phyloP scores from a whole-genome alignment of 1,140 invertebrate genomes.

The Caenorhabditis remanei region DNA sequence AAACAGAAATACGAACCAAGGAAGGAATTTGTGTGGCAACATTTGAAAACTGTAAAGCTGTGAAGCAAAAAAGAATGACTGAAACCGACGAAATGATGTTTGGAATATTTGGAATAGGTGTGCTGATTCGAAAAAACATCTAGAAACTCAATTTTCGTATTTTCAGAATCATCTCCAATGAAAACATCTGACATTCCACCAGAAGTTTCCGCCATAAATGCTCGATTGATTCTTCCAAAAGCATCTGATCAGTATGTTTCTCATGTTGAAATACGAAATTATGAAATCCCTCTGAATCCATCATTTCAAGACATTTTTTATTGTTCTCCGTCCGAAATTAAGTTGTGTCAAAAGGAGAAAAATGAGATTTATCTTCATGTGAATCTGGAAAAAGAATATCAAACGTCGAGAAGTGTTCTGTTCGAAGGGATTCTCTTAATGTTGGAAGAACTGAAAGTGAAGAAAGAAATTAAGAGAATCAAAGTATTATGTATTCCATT shows the following conservation, averaged over 20 bases:
- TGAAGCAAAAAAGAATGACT: constrained; percentile 18
- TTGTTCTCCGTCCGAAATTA: not conserved
- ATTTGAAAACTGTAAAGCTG: constrained; percentile 13
- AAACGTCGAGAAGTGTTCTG: not conserved
- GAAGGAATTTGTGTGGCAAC: not conserved
- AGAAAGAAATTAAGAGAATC: not conserved
- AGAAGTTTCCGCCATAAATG: constrained; percentile 4
- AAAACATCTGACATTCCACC: constrained; percentile 24
- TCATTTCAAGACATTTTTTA: constrained; percentile 3
- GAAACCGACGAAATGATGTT: constrained; percentile 15
- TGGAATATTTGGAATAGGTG: constrained; percentile 21
- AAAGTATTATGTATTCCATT: not conserved
- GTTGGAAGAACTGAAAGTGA: not conserved
- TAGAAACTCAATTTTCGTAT: no score
- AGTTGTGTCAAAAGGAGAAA: constrained; percentile 20
- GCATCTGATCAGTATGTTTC: constrained; percentile 21
- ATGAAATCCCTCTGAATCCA: not conserved
- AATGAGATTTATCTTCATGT: constrained; percentile 46
- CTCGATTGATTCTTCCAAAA: constrained; percentile 32
- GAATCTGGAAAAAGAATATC: constrained; percentile 1
- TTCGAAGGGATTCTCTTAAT: constrained; percentile 6
- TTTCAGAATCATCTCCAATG: not conserved
- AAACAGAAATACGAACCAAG: not conserved
- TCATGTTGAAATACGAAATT: constrained; percentile 36
- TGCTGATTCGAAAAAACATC: not conserved